Evolutionary conservation across 2,888 invertebrate species (phyloP), one percentile per base, ranked within the genome.

Genomic region (Drosophila lacicola): DNA sequence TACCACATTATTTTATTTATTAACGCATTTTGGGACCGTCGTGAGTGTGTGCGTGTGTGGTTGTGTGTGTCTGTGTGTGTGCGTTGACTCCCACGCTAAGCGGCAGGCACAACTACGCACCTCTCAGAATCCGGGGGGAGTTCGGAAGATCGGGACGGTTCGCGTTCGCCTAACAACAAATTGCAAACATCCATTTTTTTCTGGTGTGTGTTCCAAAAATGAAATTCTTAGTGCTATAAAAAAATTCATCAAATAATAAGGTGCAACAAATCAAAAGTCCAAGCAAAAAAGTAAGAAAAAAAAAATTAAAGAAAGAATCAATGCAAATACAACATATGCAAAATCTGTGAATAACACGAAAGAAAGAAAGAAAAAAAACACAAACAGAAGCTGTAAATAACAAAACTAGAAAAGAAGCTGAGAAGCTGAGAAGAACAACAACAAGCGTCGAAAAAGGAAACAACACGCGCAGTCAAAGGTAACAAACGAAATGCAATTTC

Each of bases 161-260:
- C 58, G 54, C 41, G 74, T 29, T 37, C 47, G 61, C 47, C 47
- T 11, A 46, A 19, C 54, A 54, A 53, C 53, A 66, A 67, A 65
- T 72, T 57, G 53, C 51, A 55, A 17, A 51, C 50, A 55, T 73
- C 49, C 14, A 41, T 45, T 75, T 75, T 74, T 74, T 74, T 76
- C 65, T 75, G 74, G 74, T 74, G 74, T 77, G 72, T 67, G 72
- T 62, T 49, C 42, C 63, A 54, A 37, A 72, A 66, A 67, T 62
- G 19, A 67, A 63, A 74, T 62, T 57, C 44, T 8, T 37, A 68
- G 74, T 66, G 77, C 58, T 71, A 29, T 45, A 37, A 29, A 50
- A 49, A 17, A 62, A 39, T 41, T 13, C 34, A 42, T 51, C 13
- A 13, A 47, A 44, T 46, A 9, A 41, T 14, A 44, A 65, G 58